Percentiles rank a stretch among this genome's conserved stretches.
Evolutionary conservation across 1,140 invertebrate genomes (phyloP).

Genomic region (Ips nitidus): DNA sequence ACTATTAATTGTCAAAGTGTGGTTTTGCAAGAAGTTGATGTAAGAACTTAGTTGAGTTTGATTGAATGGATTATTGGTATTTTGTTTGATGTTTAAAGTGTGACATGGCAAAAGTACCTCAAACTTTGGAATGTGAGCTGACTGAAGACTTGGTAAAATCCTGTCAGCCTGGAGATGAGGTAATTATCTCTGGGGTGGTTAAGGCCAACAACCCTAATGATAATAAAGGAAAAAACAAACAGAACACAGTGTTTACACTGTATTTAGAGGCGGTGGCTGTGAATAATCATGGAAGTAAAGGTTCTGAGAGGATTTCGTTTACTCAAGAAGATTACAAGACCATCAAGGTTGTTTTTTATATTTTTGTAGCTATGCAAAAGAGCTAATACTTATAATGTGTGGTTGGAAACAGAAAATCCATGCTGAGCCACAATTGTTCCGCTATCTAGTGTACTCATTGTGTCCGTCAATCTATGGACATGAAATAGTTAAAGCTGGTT

Average conservation of each 20-base stretch:
- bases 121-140: slow-evolving; percentile 85
- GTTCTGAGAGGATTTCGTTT: slow-evolving; percentile 61
- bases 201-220: slow-evolving; percentile 49
- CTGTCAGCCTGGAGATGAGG: slow-evolving; percentile 86
- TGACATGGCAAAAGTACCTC: slow-evolving; percentile 76
- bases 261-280: slow-evolving; percentile 80
- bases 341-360: slow-evolving; percentile 59
- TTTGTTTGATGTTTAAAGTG: slow-evolving; percentile 47
- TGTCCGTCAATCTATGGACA: slow-evolving; percentile 92
- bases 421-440: slow-evolving; percentile 71
- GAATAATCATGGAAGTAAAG: slow-evolving; percentile 65
- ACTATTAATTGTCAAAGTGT: slow-evolving; percentile 78
- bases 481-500: slow-evolving; percentile 89
- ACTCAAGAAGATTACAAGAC: slow-evolving; percentile 70
- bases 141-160: slow-evolving; percentile 82
- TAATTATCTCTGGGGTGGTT: slow-evolving; percentile 81
- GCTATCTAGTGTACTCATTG: slow-evolving; percentile 80
- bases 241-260: slow-evolving; percentile 63
- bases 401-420: slow-evolving; percentile 69
- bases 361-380: slow-evolving; percentile 1
- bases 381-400: neutral
- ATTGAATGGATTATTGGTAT: slow-evolving; percentile 61
- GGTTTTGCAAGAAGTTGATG: slow-evolving; percentile 70
- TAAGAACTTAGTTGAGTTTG: slow-evolving; percentile 4
- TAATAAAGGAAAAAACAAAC: slow-evolving; percentile 54